Conservation (phyloP, 2,888 invertebrate species). For the Acleris cristana region DNA sequence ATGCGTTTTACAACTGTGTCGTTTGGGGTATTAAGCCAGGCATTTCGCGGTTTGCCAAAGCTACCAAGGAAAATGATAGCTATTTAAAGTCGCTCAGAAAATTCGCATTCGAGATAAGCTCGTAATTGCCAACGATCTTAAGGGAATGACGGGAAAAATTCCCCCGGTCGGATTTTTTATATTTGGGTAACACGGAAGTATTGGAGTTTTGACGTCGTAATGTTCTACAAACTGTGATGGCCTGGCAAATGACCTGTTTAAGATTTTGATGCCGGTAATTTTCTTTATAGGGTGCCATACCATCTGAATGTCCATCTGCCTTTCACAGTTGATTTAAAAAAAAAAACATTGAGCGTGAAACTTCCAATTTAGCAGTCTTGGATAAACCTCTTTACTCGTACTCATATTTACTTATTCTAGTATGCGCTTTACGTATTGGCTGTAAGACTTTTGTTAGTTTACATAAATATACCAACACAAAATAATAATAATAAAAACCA, state of each 20-base stretch:
- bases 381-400: too few relatives aligned
- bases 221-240: neutral
- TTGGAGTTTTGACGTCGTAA: conserved; percentile 46
- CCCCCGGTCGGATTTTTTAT: conserved; percentile 53
- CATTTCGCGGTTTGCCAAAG: conserved; percentile 56
- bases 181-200: conserved; percentile 48
- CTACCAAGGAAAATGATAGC: conserved; percentile 69
- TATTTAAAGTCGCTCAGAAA: conserved; percentile 76
- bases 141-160: conserved; percentile 57
- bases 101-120: conserved; percentile 73
- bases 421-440: too few relatives aligned
- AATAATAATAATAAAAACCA: too few relatives aligned
- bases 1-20: conserved; percentile 58
- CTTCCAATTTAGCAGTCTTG: too few relatives aligned
- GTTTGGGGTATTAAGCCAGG: conserved; percentile 58
- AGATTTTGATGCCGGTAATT: neutral
- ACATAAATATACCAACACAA: too few relatives aligned
- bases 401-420: too few relatives aligned
- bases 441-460: too few relatives aligned
- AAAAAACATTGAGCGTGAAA: too few relatives aligned
- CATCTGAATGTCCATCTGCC: too few relatives aligned
- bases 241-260: conserved; percentile 14
- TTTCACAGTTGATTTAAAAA: too few relatives aligned
- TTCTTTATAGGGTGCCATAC: neutral
- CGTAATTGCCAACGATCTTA: conserved; percentile 71